phyloP scores from a whole-genome alignment of 1,140 invertebrate species.

The Drosophila ficusphila region DNA sequence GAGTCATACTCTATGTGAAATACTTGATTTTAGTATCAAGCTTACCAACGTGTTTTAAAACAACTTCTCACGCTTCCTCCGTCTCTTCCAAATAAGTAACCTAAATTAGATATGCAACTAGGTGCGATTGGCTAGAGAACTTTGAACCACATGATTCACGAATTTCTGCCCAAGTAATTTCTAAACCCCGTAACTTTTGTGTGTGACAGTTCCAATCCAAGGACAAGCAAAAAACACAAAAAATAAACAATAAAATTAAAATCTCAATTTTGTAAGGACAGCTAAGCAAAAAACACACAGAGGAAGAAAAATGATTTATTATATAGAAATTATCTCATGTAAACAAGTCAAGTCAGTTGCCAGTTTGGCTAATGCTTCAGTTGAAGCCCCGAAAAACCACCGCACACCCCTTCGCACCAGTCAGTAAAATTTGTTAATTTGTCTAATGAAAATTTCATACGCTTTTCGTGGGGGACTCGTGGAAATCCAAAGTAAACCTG shows the following conservation, averaged over 20 bases:
- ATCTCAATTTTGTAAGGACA: conserved; percentile 35
- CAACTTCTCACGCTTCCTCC: no score
- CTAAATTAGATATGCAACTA: no score
- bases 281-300: conserved; percentile 35
- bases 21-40: no score
- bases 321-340: conserved; percentile 81
- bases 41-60: no score
- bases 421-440: conserved; percentile 75
- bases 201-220: conserved; percentile 67
- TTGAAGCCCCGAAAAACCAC: conserved; percentile 12
- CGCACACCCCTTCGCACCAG: conserved; percentile 27
- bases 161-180: conserved; percentile 5
- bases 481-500: conserved; percentile 44
- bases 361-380: conserved; percentile 72
- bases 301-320: conserved; percentile 76
- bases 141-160: conserved; percentile 21
- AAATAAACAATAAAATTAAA: conserved; percentile 30
- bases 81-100: no score
- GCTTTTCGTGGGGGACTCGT: neutral
- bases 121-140: neutral
- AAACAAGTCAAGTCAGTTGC: conserved; percentile 80
- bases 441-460: conserved; percentile 76
- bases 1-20: no score
- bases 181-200: conserved; percentile 58
- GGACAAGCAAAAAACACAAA: conserved; percentile 36